Evolutionary conservation across 2,113 vertebrate genomes (phyloP), one percentile per base, ranked within the genome.

Genomic region (Thinocorus orbignyianus): DNA sequence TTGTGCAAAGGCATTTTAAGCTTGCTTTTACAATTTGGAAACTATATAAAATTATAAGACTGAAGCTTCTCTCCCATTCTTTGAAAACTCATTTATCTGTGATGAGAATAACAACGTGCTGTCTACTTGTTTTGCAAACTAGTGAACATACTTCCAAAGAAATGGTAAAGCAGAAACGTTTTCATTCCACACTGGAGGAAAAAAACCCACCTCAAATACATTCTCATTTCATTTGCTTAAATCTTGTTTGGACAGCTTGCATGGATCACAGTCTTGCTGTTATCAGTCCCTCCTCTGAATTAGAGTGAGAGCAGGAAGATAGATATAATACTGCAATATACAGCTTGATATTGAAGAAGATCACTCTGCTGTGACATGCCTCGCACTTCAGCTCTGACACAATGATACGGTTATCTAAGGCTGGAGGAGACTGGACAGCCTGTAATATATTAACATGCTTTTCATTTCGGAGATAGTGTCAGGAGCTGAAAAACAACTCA

Each of bases 231-330:
- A 81, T 95, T 52, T 93, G 48, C 78, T 69, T 96, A 94, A 72
- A 95, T 89, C 91, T 92, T 94, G 78, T 91, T 96, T 96, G 92
- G 81, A 85, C 92, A 95, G 91, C 88, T 91, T 94, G 65, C 52
- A 89, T 0, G 0, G 86, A 78, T 89, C 96, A 85, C 83, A 85
- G 42, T 84, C 88, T 91, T 76, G 41, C 77, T 87, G 65, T 74
- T 94, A 96, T 82, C 92, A 57, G 49, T 82, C 57, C 42, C 52
- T 91, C 52, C 81, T 69, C 70, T 62, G 73, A 92, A 92, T 81
- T 31, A 87, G 61, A 91, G 64, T 0, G 6, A 81, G 54, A 93
- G 83, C 57, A 76, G 65, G 69, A 86, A 96, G 88, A 92, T 65
- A 92, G 88, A 94, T 79, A 42, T 3, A 81, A 94, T 46, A 28